Conservation (phyloP, 30 jellyfish, hydroid and myxozoan species). For the Morbakka virulenta region DNA sequence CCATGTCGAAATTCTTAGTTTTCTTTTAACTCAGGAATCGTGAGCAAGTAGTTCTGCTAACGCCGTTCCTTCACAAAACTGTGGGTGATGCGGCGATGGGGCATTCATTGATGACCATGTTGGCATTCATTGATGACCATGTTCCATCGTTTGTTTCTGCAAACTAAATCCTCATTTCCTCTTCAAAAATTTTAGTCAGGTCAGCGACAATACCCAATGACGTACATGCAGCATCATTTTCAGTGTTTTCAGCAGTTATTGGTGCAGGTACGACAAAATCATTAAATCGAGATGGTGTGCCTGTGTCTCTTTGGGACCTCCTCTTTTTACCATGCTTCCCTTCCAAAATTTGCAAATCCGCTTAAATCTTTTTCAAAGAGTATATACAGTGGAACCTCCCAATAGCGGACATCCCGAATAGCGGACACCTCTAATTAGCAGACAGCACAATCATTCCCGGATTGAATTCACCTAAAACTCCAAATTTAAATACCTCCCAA, state of each 20-base stretch:
- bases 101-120: not conserved
- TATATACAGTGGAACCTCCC: too few species aligned
- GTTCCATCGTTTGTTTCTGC: not conserved
- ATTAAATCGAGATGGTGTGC: too few species aligned
- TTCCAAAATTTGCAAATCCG: too few species aligned
- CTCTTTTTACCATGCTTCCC: too few species aligned
- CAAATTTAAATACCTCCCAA: too few species aligned
- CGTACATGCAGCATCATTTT: not conserved
- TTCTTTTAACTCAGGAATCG: not conserved
- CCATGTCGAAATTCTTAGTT: not conserved
- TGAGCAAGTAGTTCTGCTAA: not conserved
- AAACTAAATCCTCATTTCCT: not conserved
- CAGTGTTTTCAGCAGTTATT: not conserved
- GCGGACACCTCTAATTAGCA: too few species aligned
- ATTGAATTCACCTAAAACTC: too few species aligned
- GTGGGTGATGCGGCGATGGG: not conserved
- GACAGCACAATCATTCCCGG: too few species aligned
- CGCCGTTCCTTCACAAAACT: not conserved
- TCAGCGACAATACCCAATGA: not conserved
- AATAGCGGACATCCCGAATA: too few species aligned
- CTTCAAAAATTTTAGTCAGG: not conserved
- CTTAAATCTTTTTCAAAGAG: too few species aligned
- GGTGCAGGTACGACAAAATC: too few species aligned
- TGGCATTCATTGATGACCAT: not conserved
- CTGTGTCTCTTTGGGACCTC: too few species aligned